Evolutionary conservation across 2,113 vertebrate genomes (phyloP).

Genomic region (Mohoua ochrocephala): DNA sequence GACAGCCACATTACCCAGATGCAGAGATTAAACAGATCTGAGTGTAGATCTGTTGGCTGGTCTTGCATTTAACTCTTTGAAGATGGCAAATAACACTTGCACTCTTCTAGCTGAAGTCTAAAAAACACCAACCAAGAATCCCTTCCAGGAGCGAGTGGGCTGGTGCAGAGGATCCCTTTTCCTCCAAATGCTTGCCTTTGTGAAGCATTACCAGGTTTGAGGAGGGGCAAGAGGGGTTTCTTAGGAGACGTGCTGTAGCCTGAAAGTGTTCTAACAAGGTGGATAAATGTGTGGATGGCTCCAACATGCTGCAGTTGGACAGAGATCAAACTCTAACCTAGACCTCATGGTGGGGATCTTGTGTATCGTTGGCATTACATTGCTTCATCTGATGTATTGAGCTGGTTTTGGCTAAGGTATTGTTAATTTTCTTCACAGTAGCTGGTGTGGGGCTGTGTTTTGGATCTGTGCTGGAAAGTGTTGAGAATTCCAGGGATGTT

Average conservation of each 20-base stretch:
- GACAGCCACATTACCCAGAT: background rate
- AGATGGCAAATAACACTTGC: background rate
- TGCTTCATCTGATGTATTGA: background rate
- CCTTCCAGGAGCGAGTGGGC: background rate
- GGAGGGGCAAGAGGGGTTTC: background rate
- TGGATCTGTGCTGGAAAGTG: background rate
- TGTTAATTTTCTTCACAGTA: background rate
- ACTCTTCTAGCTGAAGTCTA: background rate
- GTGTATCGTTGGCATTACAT: background rate
- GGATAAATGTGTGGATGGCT: background rate
- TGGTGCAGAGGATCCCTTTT: background rate
- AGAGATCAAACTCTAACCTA: background rate
- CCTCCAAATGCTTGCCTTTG: background rate
- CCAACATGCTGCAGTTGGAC: background rate
- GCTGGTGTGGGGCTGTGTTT: background rate
- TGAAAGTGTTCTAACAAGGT: background rate
- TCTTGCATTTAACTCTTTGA: background rate
- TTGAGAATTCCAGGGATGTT: background rate
- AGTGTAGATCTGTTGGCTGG: background rate
- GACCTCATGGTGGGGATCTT: background rate
- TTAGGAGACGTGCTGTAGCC: background rate
- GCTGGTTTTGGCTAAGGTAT: background rate
- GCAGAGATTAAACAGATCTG: background rate
- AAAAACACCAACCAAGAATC: background rate
- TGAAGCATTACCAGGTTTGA: background rate